Base-by-base conservation (phyloP, 2,888 invertebrate genomes). In the Muschampia plurimacula region DNA sequence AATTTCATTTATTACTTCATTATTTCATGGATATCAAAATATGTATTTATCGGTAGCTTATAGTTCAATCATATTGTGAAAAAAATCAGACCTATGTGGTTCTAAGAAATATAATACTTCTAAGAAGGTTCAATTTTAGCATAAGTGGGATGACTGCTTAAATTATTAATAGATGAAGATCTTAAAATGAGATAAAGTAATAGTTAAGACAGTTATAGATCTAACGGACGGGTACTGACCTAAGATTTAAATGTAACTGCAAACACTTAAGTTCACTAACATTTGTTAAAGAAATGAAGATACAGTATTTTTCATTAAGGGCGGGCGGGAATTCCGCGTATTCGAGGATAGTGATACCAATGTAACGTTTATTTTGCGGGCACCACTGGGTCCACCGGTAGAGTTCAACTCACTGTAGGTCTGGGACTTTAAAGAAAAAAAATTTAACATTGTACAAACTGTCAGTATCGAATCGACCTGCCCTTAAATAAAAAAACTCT, bases 191-290 rank as follows among this genome's bases (percentile, higher is more conserved):
- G 36, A 57, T 65, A 32, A 55, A 60, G 70, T 62, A 10, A 44
- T 22, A 71, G 46, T 66, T 59, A 60, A 71, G 52, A 72, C 64
- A 72, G 76, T 77, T 76, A 77, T 82, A 89, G 84, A 84, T 76
- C 88, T 91, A 90, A 83, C 89, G 92, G 92, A 92, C 92, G 92
- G 92, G 92, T 86, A 81, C 82, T 85, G 88, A 91, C 84, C 86
- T 86, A 89, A 79, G 76, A 71, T 77, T 81, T 75, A 79, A 79
- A 76, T 78, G 75, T 82, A 81, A 82, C 86, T 86, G 87, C 86
- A 84, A 77, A 82, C 80, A 75, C n/a, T 13, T 7, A 2, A 39
- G 6, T n/a, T 15, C 15, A 6, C 15, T 15, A 5, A 52, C 15
- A 7, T 52, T 2, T 49, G 44, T 12, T 2, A 12, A 12, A 2